Conservation (phyloP, 2,888 invertebrate genomes). For the Nemurella pictetii region DNA sequence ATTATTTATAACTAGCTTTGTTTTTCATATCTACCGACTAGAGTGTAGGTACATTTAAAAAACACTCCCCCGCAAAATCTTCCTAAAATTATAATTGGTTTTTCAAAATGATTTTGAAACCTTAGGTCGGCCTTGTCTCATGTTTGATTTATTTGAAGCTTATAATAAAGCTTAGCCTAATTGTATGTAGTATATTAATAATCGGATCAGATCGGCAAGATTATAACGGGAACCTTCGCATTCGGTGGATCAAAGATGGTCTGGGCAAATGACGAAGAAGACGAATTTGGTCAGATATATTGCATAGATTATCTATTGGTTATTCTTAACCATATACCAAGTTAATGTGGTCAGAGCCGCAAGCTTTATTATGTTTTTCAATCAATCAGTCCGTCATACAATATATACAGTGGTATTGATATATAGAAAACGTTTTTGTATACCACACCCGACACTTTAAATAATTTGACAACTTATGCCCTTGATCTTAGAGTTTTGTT, state of each 20-base stretch:
- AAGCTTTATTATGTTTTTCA: not conserved
- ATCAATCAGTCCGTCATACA: not conserved
- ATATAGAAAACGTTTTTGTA: not conserved
- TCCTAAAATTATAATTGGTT: not conserved
- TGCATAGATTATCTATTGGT: not conserved
- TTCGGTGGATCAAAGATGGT: not conserved
- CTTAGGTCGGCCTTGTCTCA: not conserved
- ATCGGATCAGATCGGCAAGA: not conserved
- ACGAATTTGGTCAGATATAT: not conserved
- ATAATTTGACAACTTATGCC: not conserved
- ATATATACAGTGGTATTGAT: not conserved
- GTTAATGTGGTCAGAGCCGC: not conserved
- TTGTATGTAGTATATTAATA: not conserved
- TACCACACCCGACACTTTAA: not conserved
- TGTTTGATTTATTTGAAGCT: not conserved
- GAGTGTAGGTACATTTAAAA: not conserved
- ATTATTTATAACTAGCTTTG: not conserved
- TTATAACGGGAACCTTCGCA: not conserved
- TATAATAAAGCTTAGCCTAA: not conserved
- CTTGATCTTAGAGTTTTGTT: not conserved
- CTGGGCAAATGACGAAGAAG: no score
- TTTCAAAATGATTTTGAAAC: not conserved
- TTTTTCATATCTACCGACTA: not conserved
- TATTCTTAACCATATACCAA: not conserved
- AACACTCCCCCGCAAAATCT: not conserved